Evolutionary conservation across 2,888 invertebrate species (phyloP), one percentile per base, ranked within the genome.

Genomic region (Hypsopygia costalis): DNA sequence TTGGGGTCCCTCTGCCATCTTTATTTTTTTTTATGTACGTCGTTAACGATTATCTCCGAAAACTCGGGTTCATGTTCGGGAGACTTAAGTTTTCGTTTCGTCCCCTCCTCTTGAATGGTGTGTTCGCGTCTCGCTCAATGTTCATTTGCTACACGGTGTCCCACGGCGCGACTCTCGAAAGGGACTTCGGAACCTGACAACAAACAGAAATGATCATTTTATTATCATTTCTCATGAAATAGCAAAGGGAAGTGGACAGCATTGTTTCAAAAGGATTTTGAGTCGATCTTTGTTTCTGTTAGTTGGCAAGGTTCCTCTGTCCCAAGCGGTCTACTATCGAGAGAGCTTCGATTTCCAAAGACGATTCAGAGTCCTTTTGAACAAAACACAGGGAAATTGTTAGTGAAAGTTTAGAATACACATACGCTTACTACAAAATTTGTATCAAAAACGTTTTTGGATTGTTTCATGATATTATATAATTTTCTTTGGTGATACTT

Each of bases 161-260:
- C 73, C 61, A 52, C 70, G 69, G 67, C 67, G 71, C 69, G 65
- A 78, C 73, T 62, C 79, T 71, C 82, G 72, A 60, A 62, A 71
- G 73, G 81, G 86, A 89, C 81, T 85, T 86, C 82, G 87, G 86
- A 88, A 89, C 89, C 89, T 89, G 89, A 89, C 89, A 88, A 89
- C 89, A 89, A 85, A 89, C 89, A 89, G 89, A 89, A 89, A 89
- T 87, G 87, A 87, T 81, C 85, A 86, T 80, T 81, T 65, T 72
- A 71, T 69, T 85, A 78, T 88, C 85, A 86, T 87, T 88, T 87
- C 62, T 66, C 58, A 55, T 54, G 47, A 47, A 51, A 50, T 47
- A 51, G 62, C 50, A 49, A 44, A 44, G 43, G 36, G 47, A 43
- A 33, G 46, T 38, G 50, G 52, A 35, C 52, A 47, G 49, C 47